Evolutionary conservation across 1,140 invertebrate species (phyloP).

Genomic region (Aphis craccivora): DNA sequence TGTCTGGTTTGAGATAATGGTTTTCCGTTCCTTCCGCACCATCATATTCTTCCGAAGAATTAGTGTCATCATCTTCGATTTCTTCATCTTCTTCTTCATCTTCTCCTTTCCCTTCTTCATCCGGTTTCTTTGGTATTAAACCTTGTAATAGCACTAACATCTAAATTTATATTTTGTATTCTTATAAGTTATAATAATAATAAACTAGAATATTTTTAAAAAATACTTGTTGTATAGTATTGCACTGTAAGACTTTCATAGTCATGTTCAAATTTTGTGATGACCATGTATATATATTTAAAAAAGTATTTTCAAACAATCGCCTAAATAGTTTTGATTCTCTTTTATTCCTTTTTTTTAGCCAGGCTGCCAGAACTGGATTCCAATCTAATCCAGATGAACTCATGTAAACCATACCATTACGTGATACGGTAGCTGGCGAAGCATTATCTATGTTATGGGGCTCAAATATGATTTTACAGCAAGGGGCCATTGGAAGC

Average conservation of each 20-base stretch:
- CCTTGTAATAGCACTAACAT: constrained; percentile 86
- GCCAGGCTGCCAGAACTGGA: constrained; percentile 84
- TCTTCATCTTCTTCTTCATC: constrained; percentile 60
- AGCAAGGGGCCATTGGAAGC: constrained; percentile 87
- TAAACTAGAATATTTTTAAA: constrained; percentile 64
- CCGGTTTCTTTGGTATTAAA: constrained; percentile 73
- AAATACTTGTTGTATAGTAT: constrained; percentile 78
- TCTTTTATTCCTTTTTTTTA: constrained; percentile 75
- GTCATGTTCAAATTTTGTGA: constrained; percentile 82
- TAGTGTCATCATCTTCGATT: constrained; percentile 61
- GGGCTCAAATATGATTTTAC: constrained; percentile 96
- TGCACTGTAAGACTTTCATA: constrained; percentile 90
- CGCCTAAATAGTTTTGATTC: constrained; percentile 79
- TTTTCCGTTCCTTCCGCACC: constrained; percentile 68
- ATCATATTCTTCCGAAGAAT: constrained; percentile 63
- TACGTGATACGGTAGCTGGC: constrained; percentile 92
- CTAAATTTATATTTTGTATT: constrained; percentile 65
- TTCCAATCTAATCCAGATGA: constrained; percentile 92
- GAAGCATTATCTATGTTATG: constrained; percentile 97
- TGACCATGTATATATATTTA: constrained; percentile 79
- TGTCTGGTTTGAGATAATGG: constrained; percentile 57
- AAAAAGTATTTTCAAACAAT: constrained; percentile 84
- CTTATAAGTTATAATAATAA: not conserved
- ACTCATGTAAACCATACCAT: constrained; percentile 98
- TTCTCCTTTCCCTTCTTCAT: constrained; percentile 60